A percentile compares a stretch with the other conserved stretches of the same genome.
Conservation (phyloP, 2,888 invertebrate genomes). For the Ferrisia virgata region DNA sequence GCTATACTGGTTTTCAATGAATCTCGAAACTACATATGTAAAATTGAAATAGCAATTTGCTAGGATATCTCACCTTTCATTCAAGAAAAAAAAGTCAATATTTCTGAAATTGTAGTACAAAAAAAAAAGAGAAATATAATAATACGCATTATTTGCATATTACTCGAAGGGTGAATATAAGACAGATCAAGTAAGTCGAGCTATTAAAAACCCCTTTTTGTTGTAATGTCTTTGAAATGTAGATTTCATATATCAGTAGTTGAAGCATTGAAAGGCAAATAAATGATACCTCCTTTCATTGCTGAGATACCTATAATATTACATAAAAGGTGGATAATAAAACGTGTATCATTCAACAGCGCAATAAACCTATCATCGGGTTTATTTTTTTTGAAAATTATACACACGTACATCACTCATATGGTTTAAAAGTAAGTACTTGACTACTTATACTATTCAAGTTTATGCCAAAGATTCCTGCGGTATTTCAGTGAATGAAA, state of each 20-base stretch:
- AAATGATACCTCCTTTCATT: not conserved
- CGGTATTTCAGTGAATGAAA: too few relatives aligned
- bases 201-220: not conserved
- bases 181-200: not conserved
- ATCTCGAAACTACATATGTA: too few relatives aligned
- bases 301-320: not conserved
- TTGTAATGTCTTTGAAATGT: not conserved
- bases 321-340: not conserved
- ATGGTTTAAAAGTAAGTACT: not conserved
- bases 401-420: too few relatives aligned
- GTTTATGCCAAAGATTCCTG: too few relatives aligned
- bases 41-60: too few relatives aligned
- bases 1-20: too few relatives aligned
- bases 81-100: too few relatives aligned
- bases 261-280: not conserved
- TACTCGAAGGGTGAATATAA: not conserved
- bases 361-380: not conserved
- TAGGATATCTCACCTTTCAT: too few relatives aligned
- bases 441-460: too few relatives aligned
- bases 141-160: too few relatives aligned
- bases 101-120: too few relatives aligned
- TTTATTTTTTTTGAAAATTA: not conserved
- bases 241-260: not conserved
- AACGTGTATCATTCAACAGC: not conserved
- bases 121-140: too few relatives aligned